Evolutionary conservation across 2,888 invertebrate genomes (phyloP), one percentile per base, ranked within the genome.

Genomic region (Cryptocephalus primarius): DNA sequence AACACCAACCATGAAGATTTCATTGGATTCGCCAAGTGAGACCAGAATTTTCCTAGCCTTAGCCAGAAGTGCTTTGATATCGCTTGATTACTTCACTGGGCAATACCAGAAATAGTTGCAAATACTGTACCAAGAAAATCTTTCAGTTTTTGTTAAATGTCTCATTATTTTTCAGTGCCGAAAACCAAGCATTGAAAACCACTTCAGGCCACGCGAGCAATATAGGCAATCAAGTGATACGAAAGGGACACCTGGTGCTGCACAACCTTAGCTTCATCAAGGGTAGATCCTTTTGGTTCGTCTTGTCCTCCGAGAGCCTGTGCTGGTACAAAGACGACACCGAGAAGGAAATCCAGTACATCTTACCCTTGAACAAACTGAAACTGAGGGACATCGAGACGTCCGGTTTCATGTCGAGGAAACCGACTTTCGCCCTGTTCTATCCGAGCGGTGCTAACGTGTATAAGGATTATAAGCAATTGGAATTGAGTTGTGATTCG

Each of bases 261-360:
- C 96, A 97, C 72, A 99, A 99, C 74, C 79, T 97, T 70, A 95
- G 96, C 59, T 93, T 99, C 62, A 96, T 99, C 88, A 94, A 96
- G 76, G 99, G 51, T 45, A 85, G 91, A 63, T 97, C 97, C 71
- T 99, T 96, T 74, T 99, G 99, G 99, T 69, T 69, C 51, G 96
- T 99, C 46, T 78, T 99, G 49, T 96, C 95, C 10, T 92, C 96
- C 9, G 99, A 99, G 73, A 94, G 86, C 68, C 85, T 99, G 65
- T 93, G 95, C 42, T 60, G 60, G 60, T 60, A 52, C 47, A 99
- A 97, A 72, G 99, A 99, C 69, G 97, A 97, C 71, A 96, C 96
- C 80, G 99, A 99, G 73, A 86, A 93, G 60, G 99, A 99, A 72
- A 99, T 99, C 79, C 99, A 97, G 71, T 99, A 93, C 73, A 96